Evolutionary conservation across 2,888 invertebrate genomes (phyloP).

Genomic region (Apeira syringaria): DNA sequence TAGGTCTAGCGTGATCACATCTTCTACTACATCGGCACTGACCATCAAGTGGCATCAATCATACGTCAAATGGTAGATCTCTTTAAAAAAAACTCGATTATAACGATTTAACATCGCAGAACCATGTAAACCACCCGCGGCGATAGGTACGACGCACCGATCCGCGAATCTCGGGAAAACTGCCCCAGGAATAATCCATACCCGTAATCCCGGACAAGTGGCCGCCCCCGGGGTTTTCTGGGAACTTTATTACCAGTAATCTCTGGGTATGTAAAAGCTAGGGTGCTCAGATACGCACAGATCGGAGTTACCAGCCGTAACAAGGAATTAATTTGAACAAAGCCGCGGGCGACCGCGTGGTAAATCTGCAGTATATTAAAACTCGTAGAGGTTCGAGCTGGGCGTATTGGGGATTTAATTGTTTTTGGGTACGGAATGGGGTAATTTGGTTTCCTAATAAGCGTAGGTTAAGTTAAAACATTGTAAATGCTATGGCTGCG

Average conservation of each 20-base stretch:
- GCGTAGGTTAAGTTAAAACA: too few species aligned
- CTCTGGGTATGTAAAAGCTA: slow-evolving; percentile 43
- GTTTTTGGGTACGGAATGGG: slow-evolving; percentile 26
- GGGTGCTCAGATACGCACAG: slow-evolving; percentile 26
- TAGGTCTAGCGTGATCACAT: too few species aligned
- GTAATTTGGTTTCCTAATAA: slow-evolving; percentile 7
- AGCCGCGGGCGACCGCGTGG: slow-evolving; percentile 37
- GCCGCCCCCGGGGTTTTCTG: slow-evolving; percentile 65
- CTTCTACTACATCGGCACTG: too few species aligned
- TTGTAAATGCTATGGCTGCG: too few species aligned
- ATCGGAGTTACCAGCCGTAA: slow-evolving; percentile 57
- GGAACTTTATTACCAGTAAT: slow-evolving; percentile 67
- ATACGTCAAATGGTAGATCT: too few species aligned
- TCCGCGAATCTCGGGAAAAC: slow-evolving; percentile 38
- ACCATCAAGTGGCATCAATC: too few species aligned
- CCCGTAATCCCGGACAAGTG: slow-evolving; percentile 71
- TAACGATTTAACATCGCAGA: background rate
- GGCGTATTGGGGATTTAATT: slow-evolving; percentile 20
- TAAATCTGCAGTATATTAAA: slow-evolving; percentile 57
- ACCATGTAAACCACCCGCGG: slow-evolving; percentile 39
- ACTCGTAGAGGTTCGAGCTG: slow-evolving; percentile 33
- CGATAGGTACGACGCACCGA: slow-evolving; percentile 24
- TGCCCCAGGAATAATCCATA: slow-evolving; percentile 48
- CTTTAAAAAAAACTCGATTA: too few species aligned
- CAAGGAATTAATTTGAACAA: slow-evolving; percentile 66